Conservation (phyloP, 1,140 invertebrate species). For the Drosophila neocordata region DNA sequence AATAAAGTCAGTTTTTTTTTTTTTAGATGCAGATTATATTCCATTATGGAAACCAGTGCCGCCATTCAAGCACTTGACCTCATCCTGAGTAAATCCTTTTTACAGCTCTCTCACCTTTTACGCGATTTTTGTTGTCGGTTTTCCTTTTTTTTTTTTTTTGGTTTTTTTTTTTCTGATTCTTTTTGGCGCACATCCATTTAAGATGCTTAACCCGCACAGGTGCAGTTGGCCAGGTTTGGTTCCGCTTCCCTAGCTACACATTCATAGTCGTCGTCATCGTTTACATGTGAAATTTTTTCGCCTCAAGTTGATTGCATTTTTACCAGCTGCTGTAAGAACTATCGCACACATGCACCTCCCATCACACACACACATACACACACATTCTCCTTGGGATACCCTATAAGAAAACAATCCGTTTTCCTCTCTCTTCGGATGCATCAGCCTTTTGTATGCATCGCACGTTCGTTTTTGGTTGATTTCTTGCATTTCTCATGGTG, state of each 20-base stretch:
- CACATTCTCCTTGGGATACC: neutral
- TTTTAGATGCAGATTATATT: neutral
- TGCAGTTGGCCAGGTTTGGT: slow-evolving; percentile 36
- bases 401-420: slow-evolving; percentile 71
- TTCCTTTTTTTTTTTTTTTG: no score
- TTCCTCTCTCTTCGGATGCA: slow-evolving; percentile 5
- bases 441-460: slow-evolving; percentile 71
- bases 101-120: neutral
- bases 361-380: slow-evolving; percentile 27
- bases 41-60: neutral
- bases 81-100: neutral
- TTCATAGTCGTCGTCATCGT: slow-evolving; percentile 27
- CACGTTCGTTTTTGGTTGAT: slow-evolving; percentile 78
- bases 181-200: slow-evolving; percentile 16
- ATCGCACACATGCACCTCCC: neutral
- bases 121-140: neutral
- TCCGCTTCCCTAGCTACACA: slow-evolving; percentile 56
- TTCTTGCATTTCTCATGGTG: slow-evolving; percentile 78
- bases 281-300: slow-evolving; percentile 64
- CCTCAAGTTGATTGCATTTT: slow-evolving; percentile 80
- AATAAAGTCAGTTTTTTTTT: neutral
- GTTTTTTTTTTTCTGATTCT: neutral
- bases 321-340: slow-evolving; percentile 43
- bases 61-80: neutral
- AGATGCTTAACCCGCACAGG: slow-evolving; percentile 30